These are phyloP conservation scores for Athalia circularis DNA, from an alignment of 2,888 invertebrate genomes.

Conservation along the genomic window DNA sequence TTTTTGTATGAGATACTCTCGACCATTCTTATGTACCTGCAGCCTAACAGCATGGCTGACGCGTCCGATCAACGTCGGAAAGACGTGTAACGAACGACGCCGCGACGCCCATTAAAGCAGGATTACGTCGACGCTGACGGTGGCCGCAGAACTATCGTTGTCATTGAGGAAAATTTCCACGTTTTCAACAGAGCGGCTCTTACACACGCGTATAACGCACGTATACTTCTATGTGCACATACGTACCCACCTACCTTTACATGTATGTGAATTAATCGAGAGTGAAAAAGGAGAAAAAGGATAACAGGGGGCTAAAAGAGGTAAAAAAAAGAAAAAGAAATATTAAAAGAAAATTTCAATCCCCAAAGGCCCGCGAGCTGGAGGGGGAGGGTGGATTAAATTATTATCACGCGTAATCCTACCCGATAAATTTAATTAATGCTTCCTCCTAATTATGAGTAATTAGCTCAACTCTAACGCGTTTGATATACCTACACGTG, in stretches of 20 bases:
- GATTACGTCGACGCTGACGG: slow-evolving; percentile 39
- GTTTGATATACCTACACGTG: neutral
- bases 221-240: neutral
- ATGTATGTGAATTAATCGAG: neutral
- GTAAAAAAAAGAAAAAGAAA: slow-evolving; percentile 33
- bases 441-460: slow-evolving; percentile 52
- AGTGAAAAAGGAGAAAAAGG: slow-evolving; percentile 7
- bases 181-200: neutral
- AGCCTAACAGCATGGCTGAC: neutral
- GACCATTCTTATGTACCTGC: too few relatives aligned
- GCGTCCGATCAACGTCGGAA: neutral
- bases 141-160: slow-evolving; percentile 8
- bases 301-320: slow-evolving; percentile 18
- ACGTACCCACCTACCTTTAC: neutral
- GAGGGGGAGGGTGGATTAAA: neutral
- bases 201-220: neutral
- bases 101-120: slow-evolving; percentile 36
- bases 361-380: slow-evolving; percentile 8
- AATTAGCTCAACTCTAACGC: slow-evolving; percentile 50
- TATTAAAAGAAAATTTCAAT: slow-evolving; percentile 26
- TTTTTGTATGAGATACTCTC: too few relatives aligned
- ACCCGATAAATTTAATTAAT: slow-evolving; percentile 55
- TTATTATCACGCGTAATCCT: slow-evolving; percentile 40
- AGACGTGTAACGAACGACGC: neutral
- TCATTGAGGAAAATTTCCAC: neutral